These are phyloP conservation scores for Sebastolobus alascanus DNA, from an alignment of 2,797 vertebrate genomes.

Conservation along the genomic window DNA sequence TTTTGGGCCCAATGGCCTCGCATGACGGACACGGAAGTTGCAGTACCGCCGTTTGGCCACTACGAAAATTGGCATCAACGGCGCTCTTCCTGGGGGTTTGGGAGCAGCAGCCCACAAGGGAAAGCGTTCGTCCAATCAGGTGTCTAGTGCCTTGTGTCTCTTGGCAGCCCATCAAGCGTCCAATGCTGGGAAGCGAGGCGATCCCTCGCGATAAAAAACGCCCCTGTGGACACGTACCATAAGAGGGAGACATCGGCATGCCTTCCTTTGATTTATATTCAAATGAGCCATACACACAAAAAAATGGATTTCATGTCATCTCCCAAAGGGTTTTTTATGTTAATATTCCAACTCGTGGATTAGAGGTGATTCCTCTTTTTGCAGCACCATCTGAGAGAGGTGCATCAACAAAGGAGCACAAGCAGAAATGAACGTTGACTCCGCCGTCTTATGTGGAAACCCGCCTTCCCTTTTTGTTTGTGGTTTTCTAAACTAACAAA, in stretches of 20 bases:
- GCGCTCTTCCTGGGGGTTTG: no score
- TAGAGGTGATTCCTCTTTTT: constrained; percentile 55
- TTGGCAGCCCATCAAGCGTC: no score
- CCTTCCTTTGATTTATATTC: constrained; percentile 70
- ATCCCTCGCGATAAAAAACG: no score
- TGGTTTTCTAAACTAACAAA: constrained; percentile 48
- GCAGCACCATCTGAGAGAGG: constrained; percentile 17
- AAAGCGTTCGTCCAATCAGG: no score
- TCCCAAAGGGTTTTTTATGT: constrained; percentile 46
- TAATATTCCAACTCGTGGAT: constrained; percentile 51
- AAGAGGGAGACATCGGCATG: constrained; percentile 33
- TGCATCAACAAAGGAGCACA: constrained; percentile 38
- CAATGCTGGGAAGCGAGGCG: no score
- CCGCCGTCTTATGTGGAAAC: constrained; percentile 13
- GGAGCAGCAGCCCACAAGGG: no score
- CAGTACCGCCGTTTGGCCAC: no score
- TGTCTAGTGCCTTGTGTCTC: no score
- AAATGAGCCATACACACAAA: constrained; percentile 57
- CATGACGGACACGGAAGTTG: no score
- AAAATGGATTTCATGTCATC: constrained; percentile 67
- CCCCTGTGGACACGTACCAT: no score
- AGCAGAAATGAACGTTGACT: constrained; percentile 37
- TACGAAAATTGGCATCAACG: no score
- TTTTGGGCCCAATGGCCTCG: no score
- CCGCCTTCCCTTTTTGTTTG: constrained; percentile 18